Percentiles rank a stretch among this genome's conserved stretches.
Evolutionary conservation across 2,797 vertebrate genomes (phyloP).

Genomic region (Clarias fuscus): DNA sequence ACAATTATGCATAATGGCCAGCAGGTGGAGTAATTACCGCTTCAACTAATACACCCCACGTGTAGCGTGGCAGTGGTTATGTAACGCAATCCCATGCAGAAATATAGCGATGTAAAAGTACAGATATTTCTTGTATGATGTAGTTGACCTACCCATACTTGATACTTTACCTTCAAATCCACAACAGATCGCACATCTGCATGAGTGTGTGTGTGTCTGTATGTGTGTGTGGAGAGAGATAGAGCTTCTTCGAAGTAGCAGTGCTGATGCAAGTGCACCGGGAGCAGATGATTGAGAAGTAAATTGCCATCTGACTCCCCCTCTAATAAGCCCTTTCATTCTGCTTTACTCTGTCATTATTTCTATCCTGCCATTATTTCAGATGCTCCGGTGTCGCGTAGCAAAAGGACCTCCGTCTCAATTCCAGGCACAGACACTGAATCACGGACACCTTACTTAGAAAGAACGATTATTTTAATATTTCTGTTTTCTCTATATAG

Average conservation of each 20-base stretch:
- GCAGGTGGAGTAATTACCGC: too few species aligned
- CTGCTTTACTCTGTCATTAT: constrained; percentile 1
- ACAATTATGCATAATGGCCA: too few species aligned
- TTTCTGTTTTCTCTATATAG: not conserved
- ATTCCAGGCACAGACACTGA: not conserved
- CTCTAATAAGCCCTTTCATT: constrained; percentile 28
- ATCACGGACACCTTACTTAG: not conserved
- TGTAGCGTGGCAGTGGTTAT: too few species aligned
- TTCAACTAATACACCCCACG: too few species aligned
- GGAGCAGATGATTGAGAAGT: constrained; percentile 13
- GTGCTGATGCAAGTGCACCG: not conserved
- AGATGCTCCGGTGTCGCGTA: not conserved
- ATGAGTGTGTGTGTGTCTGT: not conserved
- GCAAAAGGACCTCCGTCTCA: not conserved
- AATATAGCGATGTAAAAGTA: too few species aligned
- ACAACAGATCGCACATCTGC: too few species aligned
- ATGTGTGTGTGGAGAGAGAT: not conserved
- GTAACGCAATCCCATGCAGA: too few species aligned
- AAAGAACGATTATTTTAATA: not conserved
- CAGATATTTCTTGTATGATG: too few species aligned
- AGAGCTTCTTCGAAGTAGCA: not conserved
- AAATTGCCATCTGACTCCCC: constrained; percentile 5
- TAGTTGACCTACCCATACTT: not conserved
- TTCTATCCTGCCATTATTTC: constrained; percentile 16
- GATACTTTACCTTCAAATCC: not conserved